Conservation (phyloP, 1,140 invertebrate species). For the Sycophila sp. region DNA sequence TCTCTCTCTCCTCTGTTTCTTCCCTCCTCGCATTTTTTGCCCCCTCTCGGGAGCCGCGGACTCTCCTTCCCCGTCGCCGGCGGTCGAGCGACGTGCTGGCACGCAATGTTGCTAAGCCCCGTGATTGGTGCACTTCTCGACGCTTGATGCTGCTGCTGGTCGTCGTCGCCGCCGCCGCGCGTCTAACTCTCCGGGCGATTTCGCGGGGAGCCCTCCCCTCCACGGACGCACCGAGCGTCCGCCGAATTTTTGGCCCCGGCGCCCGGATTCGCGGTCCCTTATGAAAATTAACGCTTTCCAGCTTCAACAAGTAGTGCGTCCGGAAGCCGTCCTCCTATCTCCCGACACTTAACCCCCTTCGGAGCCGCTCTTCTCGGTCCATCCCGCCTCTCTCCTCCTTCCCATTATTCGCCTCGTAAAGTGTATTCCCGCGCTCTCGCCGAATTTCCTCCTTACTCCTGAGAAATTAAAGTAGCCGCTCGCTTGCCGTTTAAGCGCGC, state of each 20-base stretch:
- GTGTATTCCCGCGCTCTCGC: neutral
- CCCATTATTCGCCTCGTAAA: no score
- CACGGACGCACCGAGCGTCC: no score
- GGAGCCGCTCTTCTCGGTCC: no score
- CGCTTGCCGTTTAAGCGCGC: neutral
- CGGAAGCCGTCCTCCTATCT: neutral
- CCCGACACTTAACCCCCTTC: neutral
- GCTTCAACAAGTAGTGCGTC: slow-evolving; percentile 24
- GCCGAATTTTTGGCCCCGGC: no score
- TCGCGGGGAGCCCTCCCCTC: no score
- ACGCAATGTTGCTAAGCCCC: slow-evolving; percentile 52
- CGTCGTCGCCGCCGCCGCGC: slow-evolving; percentile 8
- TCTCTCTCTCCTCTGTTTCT: slow-evolving; percentile 4
- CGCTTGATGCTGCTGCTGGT: slow-evolving; percentile 10
- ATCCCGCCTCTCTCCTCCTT: no score
- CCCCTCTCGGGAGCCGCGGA: slow-evolving; percentile 20
- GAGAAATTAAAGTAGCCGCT: no score
- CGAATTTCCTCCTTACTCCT: neutral
- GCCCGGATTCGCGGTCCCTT: no score
- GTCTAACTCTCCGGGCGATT: no score
- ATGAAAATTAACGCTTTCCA: neutral
- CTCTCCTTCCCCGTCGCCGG: slow-evolving; percentile 39
- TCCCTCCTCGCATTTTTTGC: no score
- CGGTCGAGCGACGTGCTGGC: slow-evolving; percentile 55
- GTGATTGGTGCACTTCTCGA: slow-evolving; percentile 50